Conservation (phyloP, 2,797 vertebrate species). For the Triplophysa bombifrons region DNA sequence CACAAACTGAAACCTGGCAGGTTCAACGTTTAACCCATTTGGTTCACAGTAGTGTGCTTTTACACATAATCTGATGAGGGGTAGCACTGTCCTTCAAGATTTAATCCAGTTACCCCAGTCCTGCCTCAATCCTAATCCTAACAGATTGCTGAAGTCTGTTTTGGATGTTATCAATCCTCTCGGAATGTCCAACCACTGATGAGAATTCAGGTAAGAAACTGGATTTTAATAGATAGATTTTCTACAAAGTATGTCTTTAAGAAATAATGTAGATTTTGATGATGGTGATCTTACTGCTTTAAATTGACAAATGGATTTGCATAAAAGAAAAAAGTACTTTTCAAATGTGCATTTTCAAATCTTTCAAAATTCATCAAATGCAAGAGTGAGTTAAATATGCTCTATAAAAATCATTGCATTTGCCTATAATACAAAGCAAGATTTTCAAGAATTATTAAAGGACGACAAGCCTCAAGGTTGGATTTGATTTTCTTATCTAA, state of each 20-base stretch:
- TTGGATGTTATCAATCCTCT: slow-evolving; percentile 48
- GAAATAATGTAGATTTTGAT: neutral
- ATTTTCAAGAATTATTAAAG: no score
- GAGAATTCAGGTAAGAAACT: slow-evolving; percentile 70
- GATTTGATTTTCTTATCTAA: neutral
- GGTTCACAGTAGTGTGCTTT: slow-evolving; percentile 1
- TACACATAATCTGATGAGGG: slow-evolving; percentile 30
- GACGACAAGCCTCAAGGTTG: no score
- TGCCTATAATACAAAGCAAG: no score
- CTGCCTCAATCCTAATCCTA: slow-evolving; percentile 64
- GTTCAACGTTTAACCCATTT: neutral
- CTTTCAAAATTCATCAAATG: no score
- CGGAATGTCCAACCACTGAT: slow-evolving; percentile 70
- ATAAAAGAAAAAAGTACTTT: neutral
- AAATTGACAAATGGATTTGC: no score
- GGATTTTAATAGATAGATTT: neutral
- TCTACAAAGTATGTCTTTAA: neutral
- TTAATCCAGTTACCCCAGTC: slow-evolving; percentile 76
- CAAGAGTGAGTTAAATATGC: no score
- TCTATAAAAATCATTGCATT: no score
- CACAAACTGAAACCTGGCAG: neutral
- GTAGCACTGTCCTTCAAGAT: slow-evolving; percentile 63
- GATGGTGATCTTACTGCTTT: no score
- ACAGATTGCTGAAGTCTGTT: slow-evolving; percentile 64
- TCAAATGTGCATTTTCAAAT: neutral